These are phyloP conservation scores for Zootoca vivipara DNA, from an alignment of 2,113 vertebrate genomes.

Conservation along the genomic window DNA sequence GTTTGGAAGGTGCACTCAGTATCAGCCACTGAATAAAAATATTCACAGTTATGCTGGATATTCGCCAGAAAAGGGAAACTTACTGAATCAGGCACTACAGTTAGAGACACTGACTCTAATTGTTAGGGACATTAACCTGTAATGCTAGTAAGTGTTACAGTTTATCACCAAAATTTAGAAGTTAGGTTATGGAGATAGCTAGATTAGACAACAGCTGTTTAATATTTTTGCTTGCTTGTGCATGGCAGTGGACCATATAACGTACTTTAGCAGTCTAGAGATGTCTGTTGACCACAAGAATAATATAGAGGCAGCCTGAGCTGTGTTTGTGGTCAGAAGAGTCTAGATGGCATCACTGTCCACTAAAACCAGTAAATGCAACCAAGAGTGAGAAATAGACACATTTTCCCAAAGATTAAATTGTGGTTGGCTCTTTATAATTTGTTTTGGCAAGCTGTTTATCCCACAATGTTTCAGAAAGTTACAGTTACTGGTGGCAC, in stretches of 20 bases:
- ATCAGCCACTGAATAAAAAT: not conserved
- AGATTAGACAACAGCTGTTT: not conserved
- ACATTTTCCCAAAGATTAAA: not conserved
- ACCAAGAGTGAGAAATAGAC: not conserved
- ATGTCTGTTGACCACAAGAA: not conserved
- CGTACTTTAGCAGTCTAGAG: not conserved
- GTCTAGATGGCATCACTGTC: not conserved
- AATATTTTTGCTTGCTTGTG: not conserved
- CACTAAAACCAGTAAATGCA: not conserved
- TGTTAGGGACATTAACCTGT: too few relatives aligned
- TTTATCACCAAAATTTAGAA: not conserved
- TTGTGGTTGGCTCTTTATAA: not conserved
- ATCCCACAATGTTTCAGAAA: not conserved
- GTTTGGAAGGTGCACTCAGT: too few relatives aligned
- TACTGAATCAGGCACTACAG: not conserved
- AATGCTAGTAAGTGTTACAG: not conserved
- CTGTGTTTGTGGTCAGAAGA: not conserved
- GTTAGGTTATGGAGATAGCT: not conserved
- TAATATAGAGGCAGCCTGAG: not conserved
- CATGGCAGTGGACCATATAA: not conserved
- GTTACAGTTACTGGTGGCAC: not conserved
- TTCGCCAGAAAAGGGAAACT: not conserved
- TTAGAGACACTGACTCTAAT: not conserved
- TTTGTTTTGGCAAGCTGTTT: not conserved
- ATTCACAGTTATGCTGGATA: not conserved